Base-by-base conservation (phyloP, 2,113 vertebrate genomes). In the Hippocampus abdominalis region DNA sequence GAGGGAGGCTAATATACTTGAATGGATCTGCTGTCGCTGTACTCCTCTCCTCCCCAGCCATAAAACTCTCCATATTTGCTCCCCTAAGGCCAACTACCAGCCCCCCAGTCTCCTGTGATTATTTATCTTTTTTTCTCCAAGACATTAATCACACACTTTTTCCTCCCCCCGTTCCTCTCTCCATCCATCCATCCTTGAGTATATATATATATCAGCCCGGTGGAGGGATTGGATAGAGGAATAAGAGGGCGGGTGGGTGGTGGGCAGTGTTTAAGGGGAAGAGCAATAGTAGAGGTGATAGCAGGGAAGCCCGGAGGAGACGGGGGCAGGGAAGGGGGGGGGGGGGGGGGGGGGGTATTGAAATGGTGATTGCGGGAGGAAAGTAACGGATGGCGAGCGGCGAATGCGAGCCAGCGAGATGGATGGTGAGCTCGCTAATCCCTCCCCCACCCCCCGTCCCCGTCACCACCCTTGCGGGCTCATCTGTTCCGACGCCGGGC, bases 31-130 rank as follows among this genome's bases (percentile, higher is more conserved):
- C 85, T 86, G 86, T 88, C 83, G 79, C 82, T 56, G 76, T 88
- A 76, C 81, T 81, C 77, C 68, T 73, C 46, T 18, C 72, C 75
- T 81, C 81, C 85, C 79, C 85, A 83, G 86, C 90, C 84, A 90
- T 91, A 91, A 89, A 91, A 91, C 87, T 90, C 89, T 90, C 88
- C 90, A 90, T 91, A 91, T 90, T 91, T 91, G 90, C 88, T 91
- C 88, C 90, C 88, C 88, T 90, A 90, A 89, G 90, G 90, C 88
- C 88, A 89, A 90, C 88, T 90, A 90, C 86, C 90, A 89, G 87
- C 86, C 88, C 32, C 90, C 88, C 84, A 84, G 88, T 91, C 90
- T 91, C 90, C 81, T 89, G 87, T 90, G 90, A 90, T 91, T 91
- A 89, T 91, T 91, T 90, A 91, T 91, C 87, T 88, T 90, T 90